A percentile compares a stretch with the other conserved stretches of the same genome.
These are phyloP conservation scores for Chorisops tibialis DNA, from an alignment of 2,888 invertebrate genomes.

Conservation along the genomic window DNA sequence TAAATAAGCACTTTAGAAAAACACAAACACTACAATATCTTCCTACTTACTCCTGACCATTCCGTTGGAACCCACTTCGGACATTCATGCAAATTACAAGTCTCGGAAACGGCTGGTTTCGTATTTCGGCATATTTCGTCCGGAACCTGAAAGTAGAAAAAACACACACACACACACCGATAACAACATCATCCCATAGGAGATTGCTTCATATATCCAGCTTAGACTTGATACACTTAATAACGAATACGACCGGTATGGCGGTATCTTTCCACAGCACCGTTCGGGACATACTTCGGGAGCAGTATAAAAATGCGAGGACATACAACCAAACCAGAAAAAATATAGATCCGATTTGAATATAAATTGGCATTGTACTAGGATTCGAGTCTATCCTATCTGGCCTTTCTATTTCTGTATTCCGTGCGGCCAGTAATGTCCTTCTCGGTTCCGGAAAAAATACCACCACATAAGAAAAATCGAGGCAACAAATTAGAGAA, in stretches of 20 bases:
- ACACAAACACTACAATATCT: slow-evolving; percentile 7
- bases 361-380: slow-evolving; percentile 29
- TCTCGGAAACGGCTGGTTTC: slow-evolving; percentile 75
- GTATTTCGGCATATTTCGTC: slow-evolving; percentile 76
- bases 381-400: slow-evolving; percentile 1
- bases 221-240: too few species aligned
- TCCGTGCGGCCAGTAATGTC: slow-evolving; percentile 7
- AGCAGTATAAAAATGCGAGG: too few species aligned
- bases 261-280: background rate
- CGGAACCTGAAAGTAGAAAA: slow-evolving; percentile 56
- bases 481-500: slow-evolving; percentile 33
- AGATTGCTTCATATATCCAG: too few species aligned
- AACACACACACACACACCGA: background rate
- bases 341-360: slow-evolving; percentile 24
- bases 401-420: background rate
- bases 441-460: too few species aligned
- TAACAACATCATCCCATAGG: too few species aligned
- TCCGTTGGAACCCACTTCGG: slow-evolving; percentile 82
- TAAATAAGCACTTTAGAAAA: slow-evolving; percentile 31
- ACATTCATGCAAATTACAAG: slow-evolving; percentile 81
- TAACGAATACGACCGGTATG: too few species aligned
- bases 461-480: slow-evolving; percentile 28
- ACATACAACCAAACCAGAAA: background rate
- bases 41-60: slow-evolving; percentile 83
- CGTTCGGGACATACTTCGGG: background rate